phyloP scores from a whole-genome alignment of 2,797 vertebrate genomes.

The Cuculus canorus region DNA sequence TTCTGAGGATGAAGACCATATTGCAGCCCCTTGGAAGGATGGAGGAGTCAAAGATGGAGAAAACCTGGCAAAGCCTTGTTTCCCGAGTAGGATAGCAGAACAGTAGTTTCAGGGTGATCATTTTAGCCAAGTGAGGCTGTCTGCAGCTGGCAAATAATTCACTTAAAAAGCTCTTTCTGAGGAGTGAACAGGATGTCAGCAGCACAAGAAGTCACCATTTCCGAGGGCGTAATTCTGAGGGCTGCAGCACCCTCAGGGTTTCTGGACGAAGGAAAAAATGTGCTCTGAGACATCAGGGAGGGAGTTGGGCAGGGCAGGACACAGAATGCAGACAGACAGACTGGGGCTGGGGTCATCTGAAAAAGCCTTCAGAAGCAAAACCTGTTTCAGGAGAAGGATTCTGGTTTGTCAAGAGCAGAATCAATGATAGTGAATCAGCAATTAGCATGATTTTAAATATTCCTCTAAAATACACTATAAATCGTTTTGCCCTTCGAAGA shows the following conservation, averaged over 20 bases:
- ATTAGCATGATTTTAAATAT: constrained; percentile 73
- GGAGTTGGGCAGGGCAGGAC: not conserved
- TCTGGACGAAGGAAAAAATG: not conserved
- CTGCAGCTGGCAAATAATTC: not conserved
- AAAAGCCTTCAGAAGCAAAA: constrained; percentile 22
- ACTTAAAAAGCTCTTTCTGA: not conserved
- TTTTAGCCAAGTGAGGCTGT: not conserved
- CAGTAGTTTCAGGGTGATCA: not conserved
- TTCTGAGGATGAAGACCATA: not conserved
- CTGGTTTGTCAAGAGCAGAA: constrained; percentile 51
- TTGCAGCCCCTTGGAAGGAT: not conserved
- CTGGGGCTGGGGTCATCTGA: not conserved
- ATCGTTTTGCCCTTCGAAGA: constrained; percentile 50
- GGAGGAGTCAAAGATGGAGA: not conserved
- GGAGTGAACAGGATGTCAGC: not conserved
- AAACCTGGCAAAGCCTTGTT: not conserved
- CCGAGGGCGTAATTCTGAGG: not conserved
- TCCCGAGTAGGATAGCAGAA: not conserved
- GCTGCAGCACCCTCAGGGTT: not conserved
- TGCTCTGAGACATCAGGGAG: not conserved
- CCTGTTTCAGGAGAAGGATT: constrained; percentile 37
- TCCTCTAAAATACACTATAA: constrained; percentile 54
- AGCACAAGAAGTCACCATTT: not conserved
- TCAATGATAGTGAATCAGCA: constrained; percentile 58
- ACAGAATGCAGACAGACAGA: not conserved